Base-by-base conservation (phyloP, 2,113 vertebrate genomes). In the Oostethus manadensis region DNA sequence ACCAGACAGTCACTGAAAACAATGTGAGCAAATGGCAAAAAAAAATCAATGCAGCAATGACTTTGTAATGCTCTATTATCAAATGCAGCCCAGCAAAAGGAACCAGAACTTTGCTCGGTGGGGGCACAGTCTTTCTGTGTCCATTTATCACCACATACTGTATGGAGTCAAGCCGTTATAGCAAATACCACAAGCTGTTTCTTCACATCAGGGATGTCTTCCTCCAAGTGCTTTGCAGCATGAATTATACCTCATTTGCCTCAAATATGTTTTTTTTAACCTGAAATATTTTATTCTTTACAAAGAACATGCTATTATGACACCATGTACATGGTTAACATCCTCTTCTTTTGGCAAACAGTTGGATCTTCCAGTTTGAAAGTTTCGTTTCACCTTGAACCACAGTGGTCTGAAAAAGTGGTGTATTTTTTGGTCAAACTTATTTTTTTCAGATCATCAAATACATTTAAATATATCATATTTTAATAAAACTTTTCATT, bases 141-240 rank as follows among this genome's bases (percentile, higher is more conserved):
- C 26, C 53, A 26, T 67, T 55, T 51, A 51, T 51, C 46, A 60
- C 70, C 66, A 56, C 70, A 70, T 64, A n/a, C n/a, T n/a, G n/a
- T n/a, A 60, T 55, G 59, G 60, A 54, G 54, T n/a, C 11, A 18
- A 45, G 43, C 43, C 45, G 59, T 71, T 63, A 73, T 22, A 29
- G 3, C 0, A 22, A 38, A 51, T 11, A 29, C 22, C 50, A 15
- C 46, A 61, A 57, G 62, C 64, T 69, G 61, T 54, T 56, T 43
- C 33, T 33, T 51, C 35, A 58, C 46, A 61, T 20, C 16, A 48
- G 40, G 22, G 16, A 8, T 8, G 5, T 35, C 43, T 47, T 61
- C 61, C 38, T 56, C 63, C 58, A 20, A 26, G 44, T 44, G 26
- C 56, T 64, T 35, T 62, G 51, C 40, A 49, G 46, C 15, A 62